phyloP scores from a whole-genome alignment of 2,113 vertebrate species.

The Rhineura floridana region DNA sequence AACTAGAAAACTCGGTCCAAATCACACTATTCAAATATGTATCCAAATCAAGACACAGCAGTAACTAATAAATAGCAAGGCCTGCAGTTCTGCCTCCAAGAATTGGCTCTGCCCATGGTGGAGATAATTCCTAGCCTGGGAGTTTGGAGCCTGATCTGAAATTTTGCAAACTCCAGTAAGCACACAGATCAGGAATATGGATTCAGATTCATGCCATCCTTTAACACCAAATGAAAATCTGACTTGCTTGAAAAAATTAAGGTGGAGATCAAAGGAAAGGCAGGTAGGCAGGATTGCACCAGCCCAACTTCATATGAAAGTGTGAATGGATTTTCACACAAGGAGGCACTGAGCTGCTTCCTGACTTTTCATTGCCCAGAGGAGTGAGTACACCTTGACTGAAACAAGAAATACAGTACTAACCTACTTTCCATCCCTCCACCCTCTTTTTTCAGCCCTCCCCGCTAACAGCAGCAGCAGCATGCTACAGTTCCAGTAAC shows the following conservation, averaged over 20 bases:
- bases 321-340: not conserved
- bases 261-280: not conserved
- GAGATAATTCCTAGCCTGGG: not conserved
- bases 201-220: not conserved
- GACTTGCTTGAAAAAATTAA: not conserved
- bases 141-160: not conserved
- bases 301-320: not conserved
- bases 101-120: not conserved
- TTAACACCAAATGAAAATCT: not conserved
- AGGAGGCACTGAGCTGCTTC: not conserved
- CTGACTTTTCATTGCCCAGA: not conserved
- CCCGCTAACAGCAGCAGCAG: not conserved
- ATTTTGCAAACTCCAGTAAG: not conserved
- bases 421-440: not conserved
- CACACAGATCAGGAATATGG: not conserved
- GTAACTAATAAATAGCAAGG: slow-evolving; percentile 1
- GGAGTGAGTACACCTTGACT: no score
- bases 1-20: not conserved
- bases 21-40: not conserved
- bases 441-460: not conserved
- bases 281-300: no score
- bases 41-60: not conserved
- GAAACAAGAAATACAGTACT: no score
- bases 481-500: no score
- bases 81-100: not conserved